A percentile compares a stretch with the other conserved stretches of the same genome.
Evolutionary conservation across 2,797 vertebrate genomes (phyloP).

Genomic region (Ctenosaura bakeri): DNA sequence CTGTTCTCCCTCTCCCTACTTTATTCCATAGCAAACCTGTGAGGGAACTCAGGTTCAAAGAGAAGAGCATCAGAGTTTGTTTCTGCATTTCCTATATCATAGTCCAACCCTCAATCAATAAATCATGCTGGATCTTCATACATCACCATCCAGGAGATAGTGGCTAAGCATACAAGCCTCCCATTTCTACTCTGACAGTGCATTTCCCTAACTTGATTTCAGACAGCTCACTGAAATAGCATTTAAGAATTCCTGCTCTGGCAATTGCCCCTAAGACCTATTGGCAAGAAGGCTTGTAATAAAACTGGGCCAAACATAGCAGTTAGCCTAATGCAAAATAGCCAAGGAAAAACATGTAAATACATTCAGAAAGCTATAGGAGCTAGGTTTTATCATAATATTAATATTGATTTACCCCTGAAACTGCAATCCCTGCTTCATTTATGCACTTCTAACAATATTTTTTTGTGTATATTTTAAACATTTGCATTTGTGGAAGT

Average conservation of each 20-base stretch:
- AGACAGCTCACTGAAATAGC: not conserved
- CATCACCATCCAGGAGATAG: not conserved
- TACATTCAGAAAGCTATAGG: not conserved
- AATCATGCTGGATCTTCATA: not conserved
- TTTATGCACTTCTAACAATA: not conserved
- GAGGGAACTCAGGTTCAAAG: too few species aligned
- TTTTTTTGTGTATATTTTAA: not conserved
- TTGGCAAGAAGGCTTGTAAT: not conserved
- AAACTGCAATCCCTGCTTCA: not conserved
- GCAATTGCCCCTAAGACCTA: not conserved
- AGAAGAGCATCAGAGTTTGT: too few species aligned
- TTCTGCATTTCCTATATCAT: too few species aligned
- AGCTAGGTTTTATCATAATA: too few species aligned
- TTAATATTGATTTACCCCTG: too few species aligned
- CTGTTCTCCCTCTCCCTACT: too few species aligned
- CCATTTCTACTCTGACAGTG: not conserved
- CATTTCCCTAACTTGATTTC: not conserved
- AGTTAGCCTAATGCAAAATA: constrained; percentile 8
- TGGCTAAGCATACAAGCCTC: not conserved
- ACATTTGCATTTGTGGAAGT: not conserved
- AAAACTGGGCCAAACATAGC: not conserved
- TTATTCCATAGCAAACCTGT: too few species aligned
- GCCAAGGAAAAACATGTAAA: not conserved
- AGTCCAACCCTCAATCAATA: too few species aligned
- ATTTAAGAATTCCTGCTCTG: not conserved